A percentile compares a stretch with the other conserved stretches of the same genome.
Evolutionary conservation across 2,797 vertebrate genomes (phyloP).

Genomic region (Pseudochromis fuscus): DNA sequence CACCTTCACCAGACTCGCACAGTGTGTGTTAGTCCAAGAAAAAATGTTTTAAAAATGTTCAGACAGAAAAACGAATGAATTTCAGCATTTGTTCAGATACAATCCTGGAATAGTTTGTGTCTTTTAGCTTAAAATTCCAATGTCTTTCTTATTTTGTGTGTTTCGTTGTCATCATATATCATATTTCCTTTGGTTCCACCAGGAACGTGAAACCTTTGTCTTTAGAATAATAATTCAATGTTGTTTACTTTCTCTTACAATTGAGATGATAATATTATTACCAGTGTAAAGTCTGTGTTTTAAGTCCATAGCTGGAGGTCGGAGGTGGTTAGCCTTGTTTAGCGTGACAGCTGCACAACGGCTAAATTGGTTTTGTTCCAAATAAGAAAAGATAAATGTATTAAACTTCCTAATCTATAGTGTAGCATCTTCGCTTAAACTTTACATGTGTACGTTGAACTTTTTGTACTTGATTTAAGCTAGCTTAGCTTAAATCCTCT

Average conservation of each 20-base stretch:
- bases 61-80: background rate
- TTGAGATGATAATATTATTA: background rate
- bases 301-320: background rate
- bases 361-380: background rate
- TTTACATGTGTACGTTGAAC: background rate
- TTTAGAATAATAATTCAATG: background rate
- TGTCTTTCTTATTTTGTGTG: background rate
- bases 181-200: background rate
- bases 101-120: constrained; percentile 11
- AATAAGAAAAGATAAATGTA: background rate
- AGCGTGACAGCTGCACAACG: background rate
- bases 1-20: background rate
- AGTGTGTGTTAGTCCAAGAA: background rate
- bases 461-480: too few relatives aligned
- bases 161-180: background rate
- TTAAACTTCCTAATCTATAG: too few relatives aligned
- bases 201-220: background rate
- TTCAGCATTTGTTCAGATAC: background rate
- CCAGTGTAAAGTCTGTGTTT: background rate
- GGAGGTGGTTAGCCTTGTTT: too few relatives aligned
- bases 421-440: background rate
- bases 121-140: background rate
- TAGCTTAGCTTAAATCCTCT: too few relatives aligned
- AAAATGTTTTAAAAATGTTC: background rate
- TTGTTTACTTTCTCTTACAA: background rate